Base-by-base conservation (phyloP, 2,113 vertebrate genomes). In the Camelus bactrianus region DNA sequence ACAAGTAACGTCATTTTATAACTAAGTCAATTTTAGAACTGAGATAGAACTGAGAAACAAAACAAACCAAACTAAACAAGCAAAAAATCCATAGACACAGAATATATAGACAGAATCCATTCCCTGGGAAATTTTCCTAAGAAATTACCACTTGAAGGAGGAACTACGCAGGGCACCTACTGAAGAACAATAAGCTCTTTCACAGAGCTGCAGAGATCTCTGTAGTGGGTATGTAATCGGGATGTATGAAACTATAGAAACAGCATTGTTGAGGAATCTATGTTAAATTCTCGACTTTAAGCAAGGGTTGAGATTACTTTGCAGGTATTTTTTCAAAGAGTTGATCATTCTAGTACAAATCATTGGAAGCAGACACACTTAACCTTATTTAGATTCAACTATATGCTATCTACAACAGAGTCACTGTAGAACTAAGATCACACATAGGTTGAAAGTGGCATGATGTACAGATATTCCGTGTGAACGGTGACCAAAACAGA, bases 1-100 rank as follows among this genome's bases (percentile, higher is more conserved):
- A 35, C 62, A 62, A 75, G 46, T 81, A 72, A 92, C 72, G 20
- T 14, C 48, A 80, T 60, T 80, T 96, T 83, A 89, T 14, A 84
- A 84, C 6, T 72, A 84, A 30, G 22, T 72, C 42, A 90, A 81
- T 81, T 91, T 86, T 19, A 50, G 17, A 86, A 94, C 24, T 65
- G 24, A 85, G 5, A 32, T 54, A 90, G 1, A 89, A 90, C 22
- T 54, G 1, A 76, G 54, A 84, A 42, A 32, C 2, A 12, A 86
- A 64, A 32, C 0, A n/a, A 91, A 80, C 24, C n/a, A 80, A 12
- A 80, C 24, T 24, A 80, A 12, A 30, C 20, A 65, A 35, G 32
- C 32, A 81, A 75, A 87, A 73, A 16, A 16, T 16, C 24, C 19
- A 64, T 7, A 94, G 32, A 50, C 4, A 76, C 4, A 70, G 13